Percentiles rank a stretch among this genome's conserved stretches.
Evolutionary conservation across 2,888 invertebrate genomes (phyloP).

Genomic region (Ophioninae sp.): DNA sequence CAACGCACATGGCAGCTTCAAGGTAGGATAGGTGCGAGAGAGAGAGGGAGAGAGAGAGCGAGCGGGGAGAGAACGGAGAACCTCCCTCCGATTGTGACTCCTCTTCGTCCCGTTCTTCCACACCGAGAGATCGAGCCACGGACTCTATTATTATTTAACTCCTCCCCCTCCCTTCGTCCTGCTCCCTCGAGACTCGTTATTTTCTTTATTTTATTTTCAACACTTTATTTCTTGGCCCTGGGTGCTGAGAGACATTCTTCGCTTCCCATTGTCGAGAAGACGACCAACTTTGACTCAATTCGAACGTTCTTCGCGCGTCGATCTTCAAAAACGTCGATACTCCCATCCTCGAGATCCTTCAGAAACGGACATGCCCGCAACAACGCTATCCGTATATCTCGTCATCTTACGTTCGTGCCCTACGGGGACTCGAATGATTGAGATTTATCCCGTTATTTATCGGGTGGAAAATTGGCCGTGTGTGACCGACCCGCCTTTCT

Average conservation of each 20-base stretch:
- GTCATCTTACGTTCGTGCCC: background rate
- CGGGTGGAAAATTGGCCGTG: conserved; percentile 38
- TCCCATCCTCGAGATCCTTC: background rate
- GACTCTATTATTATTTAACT: conserved; percentile 64
- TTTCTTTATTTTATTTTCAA: conserved; percentile 28
- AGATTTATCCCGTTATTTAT: conserved; percentile 43
- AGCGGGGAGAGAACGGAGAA: conserved; percentile 47
- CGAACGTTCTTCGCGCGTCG: conserved; percentile 9
- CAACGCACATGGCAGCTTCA: conserved; percentile 41
- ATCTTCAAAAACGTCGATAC: background rate
- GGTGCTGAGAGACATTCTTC: background rate
- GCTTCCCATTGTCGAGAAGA: conserved; percentile 3
- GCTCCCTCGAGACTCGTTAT: conserved; percentile 24
- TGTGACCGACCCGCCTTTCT: conserved; percentile 1
- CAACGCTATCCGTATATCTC: conserved; percentile 1
- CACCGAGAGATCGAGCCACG: conserved; percentile 35
- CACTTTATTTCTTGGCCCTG: conserved; percentile 28
- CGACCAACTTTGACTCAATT: conserved; percentile 50
- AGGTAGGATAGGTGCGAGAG: conserved; percentile 26
- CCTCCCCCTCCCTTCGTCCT: conserved; percentile 41
- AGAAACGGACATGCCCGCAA: background rate
- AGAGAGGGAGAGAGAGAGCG: conserved; percentile 37
- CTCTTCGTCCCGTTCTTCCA: conserved; percentile 43
- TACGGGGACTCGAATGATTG: conserved; percentile 27
- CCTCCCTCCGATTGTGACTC: conserved; percentile 62